Evolutionary conservation across 2,113 vertebrate species (phyloP).

Genomic region (Barbus barbus): DNA sequence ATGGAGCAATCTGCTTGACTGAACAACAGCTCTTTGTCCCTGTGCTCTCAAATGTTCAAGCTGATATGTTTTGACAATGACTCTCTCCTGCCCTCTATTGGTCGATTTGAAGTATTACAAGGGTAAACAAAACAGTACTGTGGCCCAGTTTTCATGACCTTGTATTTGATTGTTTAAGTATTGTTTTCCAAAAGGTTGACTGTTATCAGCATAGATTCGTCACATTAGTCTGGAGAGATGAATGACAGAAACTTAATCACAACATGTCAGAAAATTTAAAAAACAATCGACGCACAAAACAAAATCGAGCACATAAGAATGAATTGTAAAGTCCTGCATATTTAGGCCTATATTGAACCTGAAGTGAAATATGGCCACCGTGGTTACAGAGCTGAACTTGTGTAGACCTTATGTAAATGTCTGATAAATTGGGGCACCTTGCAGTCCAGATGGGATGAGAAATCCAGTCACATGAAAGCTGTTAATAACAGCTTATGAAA

Average conservation of each 20-base stretch:
- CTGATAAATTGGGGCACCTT: not conserved
- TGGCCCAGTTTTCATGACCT: slow-evolving; percentile 41
- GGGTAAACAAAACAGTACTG: not conserved
- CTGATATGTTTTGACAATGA: not conserved
- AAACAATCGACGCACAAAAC: too few relatives aligned
- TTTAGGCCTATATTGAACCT: not conserved
- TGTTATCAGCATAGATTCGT: not conserved
- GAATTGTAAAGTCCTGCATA: not conserved
- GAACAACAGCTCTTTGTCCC: slow-evolving; percentile 48
- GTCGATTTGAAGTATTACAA: not conserved
- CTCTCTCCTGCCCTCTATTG: slow-evolving; percentile 23
- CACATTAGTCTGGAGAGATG: not conserved
- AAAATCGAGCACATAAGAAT: not conserved
- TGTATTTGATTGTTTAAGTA: not conserved
- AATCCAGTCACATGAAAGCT: not conserved
- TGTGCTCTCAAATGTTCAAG: not conserved
- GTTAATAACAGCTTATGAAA: not conserved
- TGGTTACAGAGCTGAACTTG: not conserved
- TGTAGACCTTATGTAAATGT: not conserved
- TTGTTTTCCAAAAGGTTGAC: not conserved
- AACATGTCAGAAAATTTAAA: not conserved
- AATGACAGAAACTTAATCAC: not conserved
- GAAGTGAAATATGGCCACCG: not conserved
- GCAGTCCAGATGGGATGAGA: not conserved
- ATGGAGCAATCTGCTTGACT: slow-evolving; percentile 11